phyloP scores from a whole-genome alignment of 2,888 invertebrate genomes.

The Lymantria monacha region DNA sequence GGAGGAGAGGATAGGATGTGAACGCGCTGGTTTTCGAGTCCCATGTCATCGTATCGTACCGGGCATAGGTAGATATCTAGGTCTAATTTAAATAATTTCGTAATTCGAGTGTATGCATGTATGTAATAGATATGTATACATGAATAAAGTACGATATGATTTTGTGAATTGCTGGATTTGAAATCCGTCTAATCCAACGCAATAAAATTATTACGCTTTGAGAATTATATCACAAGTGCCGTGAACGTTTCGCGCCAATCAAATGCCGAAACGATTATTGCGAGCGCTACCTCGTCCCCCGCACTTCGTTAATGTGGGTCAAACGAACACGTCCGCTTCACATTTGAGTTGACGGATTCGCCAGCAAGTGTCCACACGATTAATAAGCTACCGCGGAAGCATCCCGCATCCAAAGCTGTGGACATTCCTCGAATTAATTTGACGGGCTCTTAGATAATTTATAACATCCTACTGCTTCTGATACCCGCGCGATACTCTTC shows the following conservation, averaged over 20 bases:
- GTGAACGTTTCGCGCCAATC: conserved; percentile 35
- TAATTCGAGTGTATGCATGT: too few species aligned
- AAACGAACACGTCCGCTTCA: conserved; percentile 30
- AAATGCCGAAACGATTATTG: conserved; percentile 35
- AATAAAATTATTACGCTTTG: not conserved
- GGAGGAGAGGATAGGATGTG: too few species aligned
- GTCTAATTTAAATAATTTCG: too few species aligned
- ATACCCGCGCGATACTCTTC: conserved; percentile 50
- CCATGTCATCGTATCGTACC: too few species aligned
- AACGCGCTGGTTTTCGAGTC: too few species aligned
- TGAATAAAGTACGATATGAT: not conserved
- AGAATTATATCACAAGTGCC: conserved; percentile 24
- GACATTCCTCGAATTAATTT: conserved; percentile 81
- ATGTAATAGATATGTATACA: too few species aligned
- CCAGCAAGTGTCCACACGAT: conserved; percentile 71
- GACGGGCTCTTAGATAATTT: conserved; percentile 80
- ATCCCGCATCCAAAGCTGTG: conserved; percentile 54
- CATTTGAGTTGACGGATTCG: conserved; percentile 63
- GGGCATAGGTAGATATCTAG: too few species aligned
- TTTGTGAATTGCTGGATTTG: not conserved
- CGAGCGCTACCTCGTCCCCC: conserved; percentile 10
- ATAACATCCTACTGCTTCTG: conserved; percentile 74
- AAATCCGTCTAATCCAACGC: not conserved
- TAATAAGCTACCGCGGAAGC: conserved; percentile 74
- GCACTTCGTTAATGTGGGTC: conserved; percentile 25